Base-by-base conservation (phyloP, 2,797 vertebrate species). In the Gouania willdenowi region DNA sequence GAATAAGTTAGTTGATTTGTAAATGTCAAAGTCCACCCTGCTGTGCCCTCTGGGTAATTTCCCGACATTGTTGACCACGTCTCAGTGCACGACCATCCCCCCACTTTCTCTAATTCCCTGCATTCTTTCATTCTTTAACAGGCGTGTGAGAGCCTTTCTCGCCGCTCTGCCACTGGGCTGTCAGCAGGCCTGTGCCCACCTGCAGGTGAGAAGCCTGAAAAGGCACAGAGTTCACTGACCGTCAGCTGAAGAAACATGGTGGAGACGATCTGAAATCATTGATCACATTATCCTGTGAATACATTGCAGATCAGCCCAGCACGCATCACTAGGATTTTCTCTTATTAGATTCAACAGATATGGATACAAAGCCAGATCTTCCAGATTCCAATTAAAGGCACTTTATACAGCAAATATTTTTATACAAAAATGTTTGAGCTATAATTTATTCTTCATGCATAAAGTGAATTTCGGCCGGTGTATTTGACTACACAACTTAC, bases 91-190 rank as follows among this genome's bases (percentile, higher is more conserved):
- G 8, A 27, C 66, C 49, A 26, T 6, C 59, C 54, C 62, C n/a
- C 71, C 58, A 37, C 68, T 49, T 45, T 22, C 32, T 26, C 54
- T 58, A 78, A 83, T 82, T 80, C 81, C 78, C 74, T 21, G 37
- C 78, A 87, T 89, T 86, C 82, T 81, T 87, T 80, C 60, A 42
- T 82, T 83, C 66, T 68, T 84, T 77, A 50, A 42, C 81, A 75
- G 56, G 56, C 29, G 44, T 26, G 50, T 55, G 75, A 56, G 56
- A 85, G 37, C 30, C 68, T 48, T 44, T 73, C 49, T 51, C 57
- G 25, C 63, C 26, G 26, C 44, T 33, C 40, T 65, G 66, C 27
- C 48, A 75, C 54, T 31, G n/a, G n/a, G n/a, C n/a, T 42, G 35
- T 30, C 32, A 18, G 37, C 18, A 11, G 56, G 46, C 66, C 41